phyloP scores from a whole-genome alignment of 2,888 invertebrate genomes.

The Metacarcinus magister region DNA sequence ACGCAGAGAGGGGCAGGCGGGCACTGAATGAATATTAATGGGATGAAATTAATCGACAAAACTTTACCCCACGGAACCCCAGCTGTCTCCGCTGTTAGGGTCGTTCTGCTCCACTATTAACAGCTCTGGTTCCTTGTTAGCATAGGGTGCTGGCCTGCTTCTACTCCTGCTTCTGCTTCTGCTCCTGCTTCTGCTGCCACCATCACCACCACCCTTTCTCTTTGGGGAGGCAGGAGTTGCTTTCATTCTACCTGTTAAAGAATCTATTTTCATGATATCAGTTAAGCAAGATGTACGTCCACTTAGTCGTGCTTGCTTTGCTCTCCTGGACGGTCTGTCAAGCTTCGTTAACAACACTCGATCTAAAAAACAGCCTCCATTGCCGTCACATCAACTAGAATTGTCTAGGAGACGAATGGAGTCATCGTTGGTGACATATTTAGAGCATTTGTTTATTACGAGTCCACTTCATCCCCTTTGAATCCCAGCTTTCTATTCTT shows the following conservation, averaged over 20 bases:
- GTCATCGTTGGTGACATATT: neutral
- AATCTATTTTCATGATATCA: neutral
- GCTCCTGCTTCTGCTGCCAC: neutral
- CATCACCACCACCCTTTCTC: neutral
- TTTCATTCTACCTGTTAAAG: neutral
- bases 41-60: constrained; percentile 71
- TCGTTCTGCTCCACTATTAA: neutral
- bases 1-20: constrained; percentile 44
- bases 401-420: constrained; percentile 11
- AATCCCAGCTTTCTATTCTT: neutral
- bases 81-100: constrained; percentile 61
- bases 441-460: neutral
- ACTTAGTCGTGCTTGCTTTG: neutral
- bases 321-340: neutral
- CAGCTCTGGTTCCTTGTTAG: constrained; percentile 32
- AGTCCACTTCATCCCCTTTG: neutral
- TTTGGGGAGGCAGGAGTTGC: neutral
- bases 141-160: neutral
- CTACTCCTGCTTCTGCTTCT: neutral
- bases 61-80: constrained; percentile 56
- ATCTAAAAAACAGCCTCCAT: neutral
- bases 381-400: neutral
- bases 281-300: neutral
- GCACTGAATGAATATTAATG: constrained; percentile 73
- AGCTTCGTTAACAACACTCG: neutral